These are phyloP conservation scores for Oceanodroma tethys DNA, from an alignment of 2,113 vertebrate species.

Conservation along the genomic window DNA sequence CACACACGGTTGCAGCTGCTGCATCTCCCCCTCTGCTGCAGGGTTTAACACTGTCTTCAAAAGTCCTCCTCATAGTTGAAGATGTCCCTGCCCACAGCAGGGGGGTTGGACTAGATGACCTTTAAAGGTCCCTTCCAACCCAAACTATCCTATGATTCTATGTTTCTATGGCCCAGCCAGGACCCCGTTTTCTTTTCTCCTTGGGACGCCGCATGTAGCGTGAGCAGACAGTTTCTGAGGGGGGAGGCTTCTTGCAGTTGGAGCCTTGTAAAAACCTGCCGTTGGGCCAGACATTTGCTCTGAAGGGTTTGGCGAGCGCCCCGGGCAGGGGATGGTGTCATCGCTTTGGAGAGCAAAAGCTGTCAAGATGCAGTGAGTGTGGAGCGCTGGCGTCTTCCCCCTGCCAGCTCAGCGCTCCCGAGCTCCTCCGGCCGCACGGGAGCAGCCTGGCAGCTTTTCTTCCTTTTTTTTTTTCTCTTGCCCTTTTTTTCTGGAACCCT, in stretches of 20 bases:
- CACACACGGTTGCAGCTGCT: not conserved
- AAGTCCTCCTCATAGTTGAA: rapidly evolving
- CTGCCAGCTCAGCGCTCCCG: not conserved
- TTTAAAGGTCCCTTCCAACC: too few species aligned
- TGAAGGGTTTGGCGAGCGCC: not conserved
- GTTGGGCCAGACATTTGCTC: not conserved
- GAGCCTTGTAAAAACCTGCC: not conserved
- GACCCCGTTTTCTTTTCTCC: not conserved
- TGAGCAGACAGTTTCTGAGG: not conserved
- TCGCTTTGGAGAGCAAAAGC: not conserved
- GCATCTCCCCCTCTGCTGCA: not conserved
- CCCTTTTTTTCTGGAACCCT: not conserved
- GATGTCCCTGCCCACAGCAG: too few species aligned
- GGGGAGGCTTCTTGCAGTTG: not conserved
- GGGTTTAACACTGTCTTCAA: not conserved
- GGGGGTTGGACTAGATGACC: too few species aligned
- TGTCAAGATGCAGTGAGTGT: not conserved
- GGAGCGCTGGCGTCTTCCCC: not conserved
- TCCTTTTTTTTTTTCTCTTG: too few species aligned
- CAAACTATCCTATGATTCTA: too few species aligned
- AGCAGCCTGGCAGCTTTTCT: not conserved
- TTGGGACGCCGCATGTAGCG: rapidly evolving
- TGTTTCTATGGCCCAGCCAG: not conserved
- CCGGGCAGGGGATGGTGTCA: not conserved
- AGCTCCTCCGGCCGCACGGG: not conserved